phyloP scores from a whole-genome alignment of 1,140 invertebrate species.

The Colletes gigas region DNA sequence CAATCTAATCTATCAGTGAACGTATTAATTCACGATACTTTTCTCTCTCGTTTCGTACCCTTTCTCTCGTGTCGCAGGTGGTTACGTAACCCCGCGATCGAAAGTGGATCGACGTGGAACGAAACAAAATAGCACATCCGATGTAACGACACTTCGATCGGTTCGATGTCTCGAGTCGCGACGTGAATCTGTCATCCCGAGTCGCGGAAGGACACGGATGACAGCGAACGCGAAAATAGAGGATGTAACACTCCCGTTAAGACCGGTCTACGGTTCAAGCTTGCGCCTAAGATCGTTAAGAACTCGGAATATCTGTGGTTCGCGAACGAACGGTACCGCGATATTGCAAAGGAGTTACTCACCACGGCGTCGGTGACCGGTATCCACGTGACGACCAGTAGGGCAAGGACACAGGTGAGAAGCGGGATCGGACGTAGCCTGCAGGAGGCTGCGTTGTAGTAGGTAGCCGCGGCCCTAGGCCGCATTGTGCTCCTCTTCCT shows the following conservation, averaged over 20 bases:
- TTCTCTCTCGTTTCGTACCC: not conserved
- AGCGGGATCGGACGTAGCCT: conserved; percentile 47
- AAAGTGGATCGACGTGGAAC: not conserved
- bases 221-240: too few species aligned
- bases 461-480: conserved; percentile 63
- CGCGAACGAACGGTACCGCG: not conserved
- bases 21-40: conserved; percentile 16
- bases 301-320: too few species aligned
- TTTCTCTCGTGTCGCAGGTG: too few species aligned
- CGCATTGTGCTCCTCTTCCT: conserved; percentile 58
- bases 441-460: conserved; percentile 24
- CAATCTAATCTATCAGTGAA: too few species aligned
- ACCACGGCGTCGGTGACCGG: conserved; percentile 66
- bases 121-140: too few species aligned
- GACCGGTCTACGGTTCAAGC: too few species aligned
- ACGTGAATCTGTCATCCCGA: too few species aligned
- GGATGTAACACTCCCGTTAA: too few species aligned
- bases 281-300: too few species aligned
- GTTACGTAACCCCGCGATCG: conserved; percentile 10
- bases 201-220: too few species aligned
- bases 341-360: conserved; percentile 55
- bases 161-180: too few species aligned
- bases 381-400: conserved; percentile 58
- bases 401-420: conserved; percentile 58
- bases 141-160: too few species aligned